A percentile compares a stretch with the other conserved stretches of the same genome.
Evolutionary conservation across 2,797 vertebrate species (phyloP).

Genomic region (Esox masquinongy): DNA sequence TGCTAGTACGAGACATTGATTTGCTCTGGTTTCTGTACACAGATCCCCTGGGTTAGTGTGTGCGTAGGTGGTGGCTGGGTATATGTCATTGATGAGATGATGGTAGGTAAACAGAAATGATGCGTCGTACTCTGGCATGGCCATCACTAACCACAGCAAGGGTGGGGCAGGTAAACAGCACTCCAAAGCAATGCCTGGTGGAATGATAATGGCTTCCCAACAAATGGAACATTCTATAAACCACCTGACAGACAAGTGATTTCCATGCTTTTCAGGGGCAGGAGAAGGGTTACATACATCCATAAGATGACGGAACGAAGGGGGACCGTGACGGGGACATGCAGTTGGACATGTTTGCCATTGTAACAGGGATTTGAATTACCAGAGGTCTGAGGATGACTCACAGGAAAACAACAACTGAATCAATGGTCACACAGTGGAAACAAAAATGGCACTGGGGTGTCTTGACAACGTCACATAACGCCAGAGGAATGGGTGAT

Average conservation of each 20-base stretch:
- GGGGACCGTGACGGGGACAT: conserved; percentile 67
- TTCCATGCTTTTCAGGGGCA: conserved; percentile 66
- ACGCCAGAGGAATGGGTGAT: conserved; percentile 10
- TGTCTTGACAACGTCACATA: not conserved
- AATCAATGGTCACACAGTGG: conserved; percentile 16
- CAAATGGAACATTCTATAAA: conserved; percentile 20
- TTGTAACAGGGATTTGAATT: conserved; percentile 45
- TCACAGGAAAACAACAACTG: conserved; percentile 28
- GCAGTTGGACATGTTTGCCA: conserved; percentile 58
- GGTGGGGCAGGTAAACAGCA: conserved; percentile 59
- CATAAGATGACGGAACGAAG: conserved; percentile 52
- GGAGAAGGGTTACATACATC: conserved; percentile 58
- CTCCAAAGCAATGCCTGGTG: conserved; percentile 61
- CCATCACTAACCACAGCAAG: conserved; percentile 18
- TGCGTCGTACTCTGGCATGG: conserved; percentile 16
- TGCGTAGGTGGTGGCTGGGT: conserved; percentile 45
- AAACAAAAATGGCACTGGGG: conserved; percentile 28
- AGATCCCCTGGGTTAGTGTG: conserved; percentile 50
- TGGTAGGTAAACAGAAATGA: conserved; percentile 25
- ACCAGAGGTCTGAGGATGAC: conserved; percentile 53
- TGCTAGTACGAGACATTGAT: not conserved
- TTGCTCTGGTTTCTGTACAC: conserved; percentile 61
- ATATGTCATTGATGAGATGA: conserved; percentile 38
- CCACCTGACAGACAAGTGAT: conserved; percentile 45
- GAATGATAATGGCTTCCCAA: conserved; percentile 58